phyloP scores from a whole-genome alignment of 2,797 vertebrate genomes.

The Eutrigla gurnardus region DNA sequence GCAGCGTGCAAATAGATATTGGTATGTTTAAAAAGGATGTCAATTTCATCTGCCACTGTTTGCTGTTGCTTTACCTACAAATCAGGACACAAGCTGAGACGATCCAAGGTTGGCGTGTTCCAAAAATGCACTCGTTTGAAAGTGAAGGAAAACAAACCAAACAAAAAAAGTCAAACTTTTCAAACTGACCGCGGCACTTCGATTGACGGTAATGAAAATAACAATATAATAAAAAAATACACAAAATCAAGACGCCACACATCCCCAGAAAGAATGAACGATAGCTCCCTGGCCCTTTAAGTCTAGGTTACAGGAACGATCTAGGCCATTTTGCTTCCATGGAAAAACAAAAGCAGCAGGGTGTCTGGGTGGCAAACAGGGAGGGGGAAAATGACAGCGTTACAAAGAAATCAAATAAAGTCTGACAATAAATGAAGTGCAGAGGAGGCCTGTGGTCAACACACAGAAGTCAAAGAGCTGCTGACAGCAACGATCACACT shows the following conservation, averaged over 20 bases:
- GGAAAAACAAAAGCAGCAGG: conserved; percentile 71
- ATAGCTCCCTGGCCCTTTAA: conserved; percentile 43
- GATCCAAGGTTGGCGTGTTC: conserved; percentile 12
- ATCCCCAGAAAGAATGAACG: not conserved
- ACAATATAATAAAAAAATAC: no score
- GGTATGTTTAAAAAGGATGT: conserved; percentile 37
- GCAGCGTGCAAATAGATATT: conserved; percentile 58
- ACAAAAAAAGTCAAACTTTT: not conserved
- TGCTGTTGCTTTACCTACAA: conserved; percentile 9
- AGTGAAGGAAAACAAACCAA: not conserved
- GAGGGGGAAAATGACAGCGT: conserved; percentile 57
- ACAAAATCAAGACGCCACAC: not conserved
- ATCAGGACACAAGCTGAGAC: conserved; percentile 25
- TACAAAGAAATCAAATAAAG: conserved; percentile 73
- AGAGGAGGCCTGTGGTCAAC: conserved; percentile 67
- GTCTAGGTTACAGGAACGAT: conserved; percentile 53
- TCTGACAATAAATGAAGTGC: conserved; percentile 67
- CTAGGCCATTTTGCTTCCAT: conserved; percentile 56
- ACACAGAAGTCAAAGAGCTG: conserved; percentile 53
- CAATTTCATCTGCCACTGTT: not conserved
- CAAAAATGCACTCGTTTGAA: not conserved
- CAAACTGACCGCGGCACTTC: not conserved
- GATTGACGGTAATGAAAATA: not conserved
- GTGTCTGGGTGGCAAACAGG: conserved; percentile 60
- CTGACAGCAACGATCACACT: conserved; percentile 47